These are phyloP conservation scores for Platalea minor DNA, from an alignment of 2,797 vertebrate species.

Conservation along the genomic window DNA sequence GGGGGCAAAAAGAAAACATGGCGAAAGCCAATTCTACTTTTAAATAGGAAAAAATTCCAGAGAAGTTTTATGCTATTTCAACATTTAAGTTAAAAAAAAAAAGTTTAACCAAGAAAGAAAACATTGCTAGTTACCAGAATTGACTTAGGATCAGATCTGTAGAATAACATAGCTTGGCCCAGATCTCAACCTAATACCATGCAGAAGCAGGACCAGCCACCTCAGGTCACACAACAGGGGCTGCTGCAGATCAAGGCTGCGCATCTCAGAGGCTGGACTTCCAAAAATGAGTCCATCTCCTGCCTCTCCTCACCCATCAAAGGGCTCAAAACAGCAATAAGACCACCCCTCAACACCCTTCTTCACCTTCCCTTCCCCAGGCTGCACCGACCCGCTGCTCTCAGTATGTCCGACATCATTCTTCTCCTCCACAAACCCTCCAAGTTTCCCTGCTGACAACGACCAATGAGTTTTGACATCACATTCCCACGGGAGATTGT, in stretches of 20 bases:
- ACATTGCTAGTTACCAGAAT: not conserved
- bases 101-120: not conserved
- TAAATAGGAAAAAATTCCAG: not conserved
- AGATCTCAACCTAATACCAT: not conserved
- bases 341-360: fast-evolving
- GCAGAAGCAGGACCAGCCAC: not conserved
- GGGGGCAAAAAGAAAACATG: not conserved
- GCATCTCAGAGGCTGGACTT: not conserved
- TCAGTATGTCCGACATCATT: not conserved
- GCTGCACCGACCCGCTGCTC: not conserved
- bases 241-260: not conserved
- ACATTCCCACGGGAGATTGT: not conserved
- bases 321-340: not conserved
- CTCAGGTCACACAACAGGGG: not conserved
- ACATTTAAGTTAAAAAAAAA: not conserved
- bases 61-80: not conserved
- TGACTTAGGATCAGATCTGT: not conserved
- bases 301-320: not conserved
- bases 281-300: not conserved
- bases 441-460: not conserved
- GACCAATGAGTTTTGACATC: not conserved
- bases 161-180: not conserved
- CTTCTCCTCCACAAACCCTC: not conserved
- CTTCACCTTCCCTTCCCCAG: not conserved
- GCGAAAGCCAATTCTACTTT: not conserved